Percentiles rank a stretch among this genome's conserved stretches.
Conservation (phyloP, 2,113 vertebrate genomes). For the Ptilonorhynchus violaceus region DNA sequence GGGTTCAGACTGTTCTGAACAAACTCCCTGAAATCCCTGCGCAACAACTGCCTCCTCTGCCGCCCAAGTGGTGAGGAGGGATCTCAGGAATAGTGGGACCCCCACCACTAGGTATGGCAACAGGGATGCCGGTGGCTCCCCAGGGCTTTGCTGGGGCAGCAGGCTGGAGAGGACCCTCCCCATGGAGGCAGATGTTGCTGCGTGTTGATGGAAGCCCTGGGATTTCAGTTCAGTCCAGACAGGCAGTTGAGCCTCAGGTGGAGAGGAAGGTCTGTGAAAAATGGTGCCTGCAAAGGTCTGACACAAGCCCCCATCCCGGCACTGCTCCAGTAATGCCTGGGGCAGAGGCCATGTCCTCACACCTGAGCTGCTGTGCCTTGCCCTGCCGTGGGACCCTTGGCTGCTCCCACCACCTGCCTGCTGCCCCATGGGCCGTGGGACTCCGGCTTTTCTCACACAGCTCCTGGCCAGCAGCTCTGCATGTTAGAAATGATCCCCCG, state of each 20-base stretch:
- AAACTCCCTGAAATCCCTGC: not conserved
- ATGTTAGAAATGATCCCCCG: fast-evolving
- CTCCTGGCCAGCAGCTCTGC: not conserved
- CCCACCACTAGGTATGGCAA: fast-evolving
- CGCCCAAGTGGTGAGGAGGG: fast-evolving
- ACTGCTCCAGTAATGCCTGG: fast-evolving
- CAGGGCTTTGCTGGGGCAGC: not conserved
- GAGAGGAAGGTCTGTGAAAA: not conserved
- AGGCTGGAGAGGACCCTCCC: no score
- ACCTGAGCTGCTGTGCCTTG: not conserved
- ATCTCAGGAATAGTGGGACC: fast-evolving
- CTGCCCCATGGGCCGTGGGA: not conserved
- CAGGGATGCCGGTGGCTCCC: no score
- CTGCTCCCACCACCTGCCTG: not conserved
- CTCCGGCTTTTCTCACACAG: not conserved
- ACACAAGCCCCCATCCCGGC: fast-evolving
- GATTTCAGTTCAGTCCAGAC: not conserved
- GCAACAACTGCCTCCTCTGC: not conserved
- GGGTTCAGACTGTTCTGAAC: not conserved
- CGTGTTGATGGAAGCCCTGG: not conserved
- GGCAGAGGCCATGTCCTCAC: not conserved
- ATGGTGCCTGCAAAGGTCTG: not conserved
- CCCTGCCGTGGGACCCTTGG: fast-evolving
- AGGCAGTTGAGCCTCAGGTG: not conserved
- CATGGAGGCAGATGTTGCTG: not conserved